Evolutionary conservation across 2,113 vertebrate species (phyloP).

Genomic region (Hiodon alosoides): DNA sequence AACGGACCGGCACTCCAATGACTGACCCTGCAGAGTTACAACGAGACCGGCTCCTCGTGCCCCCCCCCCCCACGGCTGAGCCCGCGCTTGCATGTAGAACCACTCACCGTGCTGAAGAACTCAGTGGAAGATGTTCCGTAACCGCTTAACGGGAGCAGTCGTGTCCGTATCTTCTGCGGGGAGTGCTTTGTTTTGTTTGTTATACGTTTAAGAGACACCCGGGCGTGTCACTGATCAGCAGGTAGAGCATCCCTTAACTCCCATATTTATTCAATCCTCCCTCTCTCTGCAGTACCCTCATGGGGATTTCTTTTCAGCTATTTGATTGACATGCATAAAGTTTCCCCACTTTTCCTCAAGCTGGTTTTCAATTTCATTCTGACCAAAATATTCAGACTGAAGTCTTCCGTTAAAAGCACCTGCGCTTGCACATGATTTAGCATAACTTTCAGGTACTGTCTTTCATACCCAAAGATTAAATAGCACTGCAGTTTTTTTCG

Average conservation of each 20-base stretch:
- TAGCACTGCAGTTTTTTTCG: not conserved
- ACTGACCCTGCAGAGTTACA: not conserved
- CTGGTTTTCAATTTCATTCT: constrained; percentile 1
- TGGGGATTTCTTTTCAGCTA: not conserved
- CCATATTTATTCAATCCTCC: not conserved
- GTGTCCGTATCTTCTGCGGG: too few relatives aligned
- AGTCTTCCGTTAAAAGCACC: not conserved
- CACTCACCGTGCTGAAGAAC: too few relatives aligned
- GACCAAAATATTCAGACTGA: not conserved
- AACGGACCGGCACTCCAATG: constrained; percentile 14
- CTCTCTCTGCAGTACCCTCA: not conserved
- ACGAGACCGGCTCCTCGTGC: too few relatives aligned
- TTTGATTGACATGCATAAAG: not conserved
- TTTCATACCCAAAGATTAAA: constrained; percentile 21
- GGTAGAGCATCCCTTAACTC: not conserved
- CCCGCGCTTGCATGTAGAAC: not conserved
- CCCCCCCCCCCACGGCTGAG: not conserved
- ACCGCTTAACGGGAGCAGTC: too few relatives aligned
- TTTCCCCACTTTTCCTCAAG: not conserved
- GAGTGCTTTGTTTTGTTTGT: too few relatives aligned
- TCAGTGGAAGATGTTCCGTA: too few relatives aligned
- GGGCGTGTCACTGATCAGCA: not conserved
- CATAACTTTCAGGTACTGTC: not conserved
- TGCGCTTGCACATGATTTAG: not conserved
- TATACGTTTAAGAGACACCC: too few relatives aligned